Base-by-base conservation (phyloP, 2,113 vertebrate species). In the Callipepla californica region DNA sequence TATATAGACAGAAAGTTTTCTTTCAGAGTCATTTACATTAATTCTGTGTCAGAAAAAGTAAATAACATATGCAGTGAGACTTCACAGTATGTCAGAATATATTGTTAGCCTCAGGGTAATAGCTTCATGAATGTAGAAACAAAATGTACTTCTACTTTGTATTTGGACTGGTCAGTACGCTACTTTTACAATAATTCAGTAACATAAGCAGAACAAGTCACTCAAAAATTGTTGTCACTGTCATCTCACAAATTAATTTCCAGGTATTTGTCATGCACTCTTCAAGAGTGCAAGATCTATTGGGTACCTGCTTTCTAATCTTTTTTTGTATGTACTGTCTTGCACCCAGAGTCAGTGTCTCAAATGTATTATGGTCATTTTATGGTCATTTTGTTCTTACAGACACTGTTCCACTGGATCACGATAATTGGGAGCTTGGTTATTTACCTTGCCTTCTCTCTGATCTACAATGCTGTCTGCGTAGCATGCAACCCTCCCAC, bases 401-500 rank as follows among this genome's bases (percentile, higher is more conserved):
- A 99, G 99, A 99, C 99, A 6, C 4, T 95, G 80, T 94, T 98
- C 67, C 99, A 99, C 16, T 95, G 96, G 94, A 66, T 96, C 3
- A 83, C 97, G 3, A 98, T 99, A 74, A 12, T 98, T 16, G 98
- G 97, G 93, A 99, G 99, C 4, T 97, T 99, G 94, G 84, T 94
- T 13, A 32, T 97, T 20, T 99, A 98, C 96, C 95, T 99, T 17
- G 1, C 94, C 38, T 96, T 99, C 74, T 98, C 98, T 2, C 74
- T 98, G 3, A 84, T 95, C 81, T 99, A 99, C 97, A 98, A 97
- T 0, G 97, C 98, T 25, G 4, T 84, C 88, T 99, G 99, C 0
- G 57, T 99, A 85, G 74, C 85, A 95, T 99, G 99, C 96, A 99
- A 97, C 97, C 98, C 98, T 48, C 98, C 99, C 14, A 95, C 97